Percentiles rank a stretch among this genome's conserved stretches.
phyloP scores from a whole-genome alignment of 2,888 invertebrate genomes.

The Melipona bicolor region DNA sequence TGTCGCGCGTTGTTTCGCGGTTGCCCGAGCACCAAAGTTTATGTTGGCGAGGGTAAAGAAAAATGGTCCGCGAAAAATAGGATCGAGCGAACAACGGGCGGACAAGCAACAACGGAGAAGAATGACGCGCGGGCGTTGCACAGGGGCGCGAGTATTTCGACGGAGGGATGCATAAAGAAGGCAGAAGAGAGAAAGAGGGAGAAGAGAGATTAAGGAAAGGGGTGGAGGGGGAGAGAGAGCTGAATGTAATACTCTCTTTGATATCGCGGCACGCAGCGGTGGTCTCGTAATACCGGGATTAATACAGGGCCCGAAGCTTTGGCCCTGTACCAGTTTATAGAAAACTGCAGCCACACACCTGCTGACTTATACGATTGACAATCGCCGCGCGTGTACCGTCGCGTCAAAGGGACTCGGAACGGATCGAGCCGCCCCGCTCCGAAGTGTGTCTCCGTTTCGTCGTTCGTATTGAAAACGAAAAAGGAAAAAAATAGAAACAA shows the following conservation, averaged over 20 bases:
- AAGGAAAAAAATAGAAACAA: too few relatives aligned
- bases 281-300: constrained; percentile 77
- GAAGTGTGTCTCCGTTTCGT: not conserved
- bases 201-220: not conserved
- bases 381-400: constrained; percentile 6
- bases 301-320: constrained; percentile 73
- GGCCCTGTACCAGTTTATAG: constrained; percentile 76
- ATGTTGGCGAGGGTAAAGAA: constrained; percentile 59
- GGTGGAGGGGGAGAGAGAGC: constrained; percentile 17
- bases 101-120: not conserved
- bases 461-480: constrained; percentile 17
- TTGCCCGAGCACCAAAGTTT: constrained; percentile 58
- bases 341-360: constrained; percentile 67
- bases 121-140: not conserved
- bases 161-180: too few relatives aligned
- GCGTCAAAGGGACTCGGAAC: constrained; percentile 45
- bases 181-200: not conserved
- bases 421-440: constrained; percentile 23
- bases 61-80: constrained; percentile 11
- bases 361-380: constrained; percentile 55
- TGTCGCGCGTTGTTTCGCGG: constrained; percentile 65
- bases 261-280: constrained; percentile 58
- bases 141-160: not conserved
- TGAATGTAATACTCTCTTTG: constrained; percentile 62
- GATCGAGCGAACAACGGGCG: not conserved